Evolutionary conservation across 2,113 vertebrate genomes (phyloP).

Genomic region (Catharus fuscescens): DNA sequence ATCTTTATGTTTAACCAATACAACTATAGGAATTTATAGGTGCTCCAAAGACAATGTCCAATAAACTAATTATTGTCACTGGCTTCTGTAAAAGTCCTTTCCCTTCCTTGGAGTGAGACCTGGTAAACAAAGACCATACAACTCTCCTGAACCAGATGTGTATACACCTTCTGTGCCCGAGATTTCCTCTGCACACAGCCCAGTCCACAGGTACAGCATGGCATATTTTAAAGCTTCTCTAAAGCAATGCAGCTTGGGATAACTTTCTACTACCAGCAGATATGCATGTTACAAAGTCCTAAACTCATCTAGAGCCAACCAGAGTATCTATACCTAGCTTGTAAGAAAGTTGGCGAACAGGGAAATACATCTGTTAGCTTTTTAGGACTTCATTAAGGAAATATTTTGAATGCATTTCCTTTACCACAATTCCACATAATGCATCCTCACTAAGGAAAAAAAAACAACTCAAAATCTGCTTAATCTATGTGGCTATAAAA

Average conservation of each 20-base stretch:
- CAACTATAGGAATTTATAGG: neutral
- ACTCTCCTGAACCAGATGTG: neutral
- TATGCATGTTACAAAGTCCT: neutral
- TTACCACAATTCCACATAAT: neutral
- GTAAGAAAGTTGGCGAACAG: neutral
- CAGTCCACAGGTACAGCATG: neutral
- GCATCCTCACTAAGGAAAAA: neutral
- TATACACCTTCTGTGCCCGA: neutral
- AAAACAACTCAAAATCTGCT: neutral
- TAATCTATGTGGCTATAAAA: neutral
- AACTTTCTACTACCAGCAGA: neutral
- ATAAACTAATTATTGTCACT: neutral
- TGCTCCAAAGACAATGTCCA: neutral
- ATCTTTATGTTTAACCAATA: neutral
- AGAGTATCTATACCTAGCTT: neutral
- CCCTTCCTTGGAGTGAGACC: neutral
- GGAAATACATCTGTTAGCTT: neutral
- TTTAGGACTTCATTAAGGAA: neutral
- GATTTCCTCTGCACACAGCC: neutral
- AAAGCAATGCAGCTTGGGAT: neutral
- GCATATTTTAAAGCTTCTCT: neutral
- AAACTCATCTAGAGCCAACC: neutral
- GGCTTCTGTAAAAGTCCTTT: neutral
- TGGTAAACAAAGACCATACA: neutral
- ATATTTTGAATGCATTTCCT: neutral